Base-by-base conservation (phyloP, 2,797 vertebrate genomes). In the Chelon labrosus region DNA sequence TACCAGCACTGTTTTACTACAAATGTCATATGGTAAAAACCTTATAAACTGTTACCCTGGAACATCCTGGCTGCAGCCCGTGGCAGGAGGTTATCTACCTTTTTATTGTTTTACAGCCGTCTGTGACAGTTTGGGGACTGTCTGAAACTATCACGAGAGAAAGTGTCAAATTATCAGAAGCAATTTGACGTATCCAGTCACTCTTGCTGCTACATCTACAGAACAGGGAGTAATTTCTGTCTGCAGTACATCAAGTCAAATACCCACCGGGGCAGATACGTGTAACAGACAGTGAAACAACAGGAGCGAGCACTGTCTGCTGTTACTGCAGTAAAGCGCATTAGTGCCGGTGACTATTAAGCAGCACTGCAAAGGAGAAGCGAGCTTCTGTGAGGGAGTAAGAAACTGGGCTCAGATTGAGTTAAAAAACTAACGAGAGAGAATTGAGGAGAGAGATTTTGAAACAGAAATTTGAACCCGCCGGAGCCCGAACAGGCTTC, bases 161-260 rank as follows among this genome's bases (percentile, higher is more conserved):
- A n/a, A 25, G n/a, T 35, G 4, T 41, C 11, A 19, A 19, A 44
- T 46, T 46, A 59, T 57, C 58, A 56, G 19, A 62, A 71, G 60
- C 50, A 68, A 47, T 47, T 20, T 47, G 9, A 65, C 53, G 39
- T 27, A 63, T 75, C 46, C 31, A 63, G 70, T 73, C 67, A 75
- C 35, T 85, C 3, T 16, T 47, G 44, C 20, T 52, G 65, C 51
- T 71, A 55, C 71, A 64, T 54, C 69, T 57, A 44, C 27, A 65
- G 44, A 70, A 54, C 39, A 31, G 41, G 25, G 51, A 75, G 53
- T 38, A 16, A 65, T 73, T 67, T 77, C 73, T 85, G 71, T 76
- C 27, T 68, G 44, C 53, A 59, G 47, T 54, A 66, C 65, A 72
- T 79, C 69, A 63, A 64, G 64, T 78, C 59, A 70, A 70, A 80